Conservation (phyloP, 1,140 invertebrate genomes). For the Alviniconcha marisindica region DNA sequence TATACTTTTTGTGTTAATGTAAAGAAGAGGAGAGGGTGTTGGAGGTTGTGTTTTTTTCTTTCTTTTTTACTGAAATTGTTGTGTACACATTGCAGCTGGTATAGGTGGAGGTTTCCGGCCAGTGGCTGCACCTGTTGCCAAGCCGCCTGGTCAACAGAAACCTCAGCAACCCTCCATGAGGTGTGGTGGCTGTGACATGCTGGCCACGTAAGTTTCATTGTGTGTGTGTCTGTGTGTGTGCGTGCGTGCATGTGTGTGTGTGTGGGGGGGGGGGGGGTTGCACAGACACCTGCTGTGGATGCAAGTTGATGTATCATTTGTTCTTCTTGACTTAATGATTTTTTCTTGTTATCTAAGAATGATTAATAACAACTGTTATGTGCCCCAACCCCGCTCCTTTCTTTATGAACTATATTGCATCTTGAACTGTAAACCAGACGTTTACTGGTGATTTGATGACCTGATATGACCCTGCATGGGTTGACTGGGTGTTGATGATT, state of each 20-base stretch:
- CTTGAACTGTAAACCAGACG: too few relatives aligned
- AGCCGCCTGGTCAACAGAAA: conserved; percentile 49
- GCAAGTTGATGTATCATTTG: too few relatives aligned
- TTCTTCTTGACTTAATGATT: too few relatives aligned
- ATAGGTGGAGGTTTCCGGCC: conserved; percentile 59
- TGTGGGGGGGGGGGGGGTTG: background rate
- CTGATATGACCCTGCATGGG: too few relatives aligned
- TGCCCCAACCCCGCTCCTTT: too few relatives aligned
- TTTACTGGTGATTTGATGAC: too few relatives aligned
- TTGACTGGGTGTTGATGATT: too few relatives aligned
- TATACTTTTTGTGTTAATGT: background rate
- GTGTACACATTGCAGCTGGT: background rate
- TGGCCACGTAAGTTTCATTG: conserved; percentile 62
- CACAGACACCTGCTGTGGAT: too few relatives aligned
- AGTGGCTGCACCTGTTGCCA: conserved; percentile 58
- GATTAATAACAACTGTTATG: too few relatives aligned
- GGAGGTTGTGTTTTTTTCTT: background rate
- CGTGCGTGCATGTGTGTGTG: background rate
- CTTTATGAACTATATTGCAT: too few relatives aligned
- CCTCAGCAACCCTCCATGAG: conserved; percentile 62
- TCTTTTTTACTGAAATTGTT: background rate
- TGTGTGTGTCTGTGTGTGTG: background rate
- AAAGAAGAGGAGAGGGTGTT: background rate
- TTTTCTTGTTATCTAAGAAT: too few relatives aligned
- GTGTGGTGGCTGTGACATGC: conserved; percentile 66